Conservation (phyloP, 2,888 invertebrate genomes). For the Yponomeuta evonymella region DNA sequence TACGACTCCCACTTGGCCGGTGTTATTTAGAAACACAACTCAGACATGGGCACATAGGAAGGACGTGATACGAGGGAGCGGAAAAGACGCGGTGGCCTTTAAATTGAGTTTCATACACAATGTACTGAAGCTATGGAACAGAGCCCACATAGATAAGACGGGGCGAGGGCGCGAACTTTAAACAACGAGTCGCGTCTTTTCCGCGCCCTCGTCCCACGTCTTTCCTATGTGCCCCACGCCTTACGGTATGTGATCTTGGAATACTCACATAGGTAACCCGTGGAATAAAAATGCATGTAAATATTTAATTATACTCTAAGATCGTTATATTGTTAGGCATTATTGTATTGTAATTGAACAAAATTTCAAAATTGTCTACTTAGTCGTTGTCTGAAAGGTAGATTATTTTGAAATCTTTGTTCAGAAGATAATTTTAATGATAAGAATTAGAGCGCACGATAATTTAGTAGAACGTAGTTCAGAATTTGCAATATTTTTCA, state of each 20-base stretch:
- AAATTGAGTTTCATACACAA: no score
- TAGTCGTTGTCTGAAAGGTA: not conserved
- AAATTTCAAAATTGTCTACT: not conserved
- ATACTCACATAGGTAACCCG: not conserved
- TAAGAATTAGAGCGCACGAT: constrained; percentile 9
- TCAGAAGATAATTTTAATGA: not conserved
- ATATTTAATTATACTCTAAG: constrained; percentile 11
- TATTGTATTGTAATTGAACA: not conserved
- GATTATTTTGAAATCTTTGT: not conserved
- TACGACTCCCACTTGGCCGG: no score
- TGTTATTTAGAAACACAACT: no score
- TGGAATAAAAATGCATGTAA: constrained; percentile 7
- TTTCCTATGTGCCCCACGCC: not conserved
- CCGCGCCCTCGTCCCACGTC: no score
- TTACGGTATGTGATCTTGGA: not conserved
- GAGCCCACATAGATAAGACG: no score
- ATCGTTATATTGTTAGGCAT: constrained; percentile 11
- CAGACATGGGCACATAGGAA: no score
- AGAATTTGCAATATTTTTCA: constrained; percentile 8
- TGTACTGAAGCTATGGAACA: no score
- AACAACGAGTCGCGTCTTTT: no score
- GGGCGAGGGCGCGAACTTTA: no score
- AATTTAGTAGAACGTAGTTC: constrained; percentile 9
- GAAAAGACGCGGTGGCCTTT: no score
- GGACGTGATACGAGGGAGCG: no score